A percentile compares a stretch with the other conserved stretches of the same genome.
Evolutionary conservation across 64 coral and sea anemone species (phyloP).

Genomic region (Dendronephthya gigantea): DNA sequence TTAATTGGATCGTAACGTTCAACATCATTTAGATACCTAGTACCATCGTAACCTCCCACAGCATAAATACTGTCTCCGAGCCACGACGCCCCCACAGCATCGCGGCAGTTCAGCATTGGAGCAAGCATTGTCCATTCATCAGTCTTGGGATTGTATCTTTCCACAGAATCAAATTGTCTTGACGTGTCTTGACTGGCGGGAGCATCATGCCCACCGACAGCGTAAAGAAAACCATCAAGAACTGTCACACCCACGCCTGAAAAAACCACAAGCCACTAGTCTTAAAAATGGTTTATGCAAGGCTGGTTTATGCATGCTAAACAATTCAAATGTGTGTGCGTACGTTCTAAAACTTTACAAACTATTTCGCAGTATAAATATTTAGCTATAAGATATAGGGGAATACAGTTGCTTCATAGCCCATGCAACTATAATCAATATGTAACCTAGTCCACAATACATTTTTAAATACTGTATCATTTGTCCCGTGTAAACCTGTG

Average conservation of each 20-base stretch:
- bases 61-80: slow-evolving; percentile 89
- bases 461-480: too few species aligned
- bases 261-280: not conserved
- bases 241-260: slow-evolving; percentile 77
- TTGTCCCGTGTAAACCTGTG: too few species aligned
- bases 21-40: slow-evolving; percentile 89
- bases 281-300: too few species aligned
- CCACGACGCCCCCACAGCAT: slow-evolving; percentile 88
- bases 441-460: too few species aligned
- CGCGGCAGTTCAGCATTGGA: slow-evolving; percentile 93
- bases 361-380: too few species aligned
- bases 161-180: slow-evolving; percentile 93
- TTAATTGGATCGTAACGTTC: slow-evolving; percentile 81
- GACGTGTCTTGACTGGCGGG: slow-evolving; percentile 94
- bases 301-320: too few species aligned
- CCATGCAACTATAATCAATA: too few species aligned
- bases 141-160: slow-evolving; percentile 89
- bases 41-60: slow-evolving; percentile 80
- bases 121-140: slow-evolving; percentile 97
- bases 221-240: slow-evolving; percentile 88
- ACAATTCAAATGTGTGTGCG: too few species aligned
- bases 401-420: too few species aligned
- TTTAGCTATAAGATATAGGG: too few species aligned
- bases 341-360: too few species aligned
- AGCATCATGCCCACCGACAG: slow-evolving; percentile 91